Evolutionary conservation across 2,113 vertebrate species (phyloP).

Genomic region (Setophaga kirtlandii): DNA sequence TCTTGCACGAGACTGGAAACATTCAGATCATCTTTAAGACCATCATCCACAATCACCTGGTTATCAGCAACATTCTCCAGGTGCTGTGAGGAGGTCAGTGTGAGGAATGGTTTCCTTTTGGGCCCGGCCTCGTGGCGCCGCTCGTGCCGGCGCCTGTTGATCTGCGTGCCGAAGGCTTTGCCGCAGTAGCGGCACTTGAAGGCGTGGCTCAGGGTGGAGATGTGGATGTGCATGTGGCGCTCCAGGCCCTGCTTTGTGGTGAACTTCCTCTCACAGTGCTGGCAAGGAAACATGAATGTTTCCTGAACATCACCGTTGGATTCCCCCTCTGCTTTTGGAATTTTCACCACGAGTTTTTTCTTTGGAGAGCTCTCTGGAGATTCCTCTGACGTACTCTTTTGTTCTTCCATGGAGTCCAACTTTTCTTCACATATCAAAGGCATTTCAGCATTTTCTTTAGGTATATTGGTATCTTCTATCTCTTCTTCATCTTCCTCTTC

Average conservation of each 20-base stretch:
- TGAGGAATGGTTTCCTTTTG: conserved; percentile 78
- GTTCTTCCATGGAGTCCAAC: conserved; percentile 75
- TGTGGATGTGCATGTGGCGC: conserved; percentile 87
- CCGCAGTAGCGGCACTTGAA: conserved; percentile 84
- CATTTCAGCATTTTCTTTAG: conserved; percentile 59
- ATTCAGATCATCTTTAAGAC: conserved; percentile 34
- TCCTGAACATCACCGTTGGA: conserved; percentile 75
- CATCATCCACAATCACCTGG: conserved; percentile 12
- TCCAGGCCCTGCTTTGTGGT: conserved; percentile 87
- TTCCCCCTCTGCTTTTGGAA: conserved; percentile 67
- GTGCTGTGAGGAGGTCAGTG: background rate
- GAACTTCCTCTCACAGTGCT: conserved; percentile 87
- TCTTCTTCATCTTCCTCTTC: conserved; percentile 73
- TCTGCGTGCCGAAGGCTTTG: conserved; percentile 81
- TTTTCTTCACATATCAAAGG: conserved; percentile 75
- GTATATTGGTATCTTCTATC: conserved; percentile 41
- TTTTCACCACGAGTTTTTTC: conserved; percentile 37
- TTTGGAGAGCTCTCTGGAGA: conserved; percentile 72
- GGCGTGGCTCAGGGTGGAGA: conserved; percentile 72
- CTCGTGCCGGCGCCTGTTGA: conserved; percentile 82
- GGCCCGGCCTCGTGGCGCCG: conserved; percentile 87
- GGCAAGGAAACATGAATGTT: conserved; percentile 82
- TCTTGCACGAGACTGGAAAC: conserved; percentile 53
- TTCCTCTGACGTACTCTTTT: conserved; percentile 64
- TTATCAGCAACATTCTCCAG: conserved; percentile 44